Evolutionary conservation across 2,888 invertebrate species (phyloP).

Genomic region (Eupithecia subumbrata): DNA sequence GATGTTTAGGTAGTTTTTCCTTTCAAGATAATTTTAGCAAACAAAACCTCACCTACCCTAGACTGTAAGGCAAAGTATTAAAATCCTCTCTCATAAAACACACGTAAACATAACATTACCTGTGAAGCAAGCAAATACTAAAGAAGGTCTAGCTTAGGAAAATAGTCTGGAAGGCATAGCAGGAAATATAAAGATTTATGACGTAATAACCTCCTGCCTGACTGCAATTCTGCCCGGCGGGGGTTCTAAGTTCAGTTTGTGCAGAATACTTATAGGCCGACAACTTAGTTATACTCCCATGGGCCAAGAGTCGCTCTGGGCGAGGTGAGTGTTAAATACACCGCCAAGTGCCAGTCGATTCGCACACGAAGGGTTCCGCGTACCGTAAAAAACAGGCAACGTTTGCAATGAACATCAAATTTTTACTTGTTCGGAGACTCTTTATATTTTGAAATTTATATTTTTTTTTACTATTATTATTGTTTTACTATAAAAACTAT

Average conservation of each 20-base stretch:
- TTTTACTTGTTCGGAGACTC: too few species aligned
- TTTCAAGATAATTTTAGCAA: background rate
- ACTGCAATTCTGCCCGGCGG: constrained; percentile 18
- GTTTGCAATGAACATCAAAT: too few species aligned
- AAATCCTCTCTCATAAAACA: background rate
- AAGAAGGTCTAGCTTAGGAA: constrained; percentile 24
- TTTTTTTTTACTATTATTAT: too few species aligned
- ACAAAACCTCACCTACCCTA: background rate
- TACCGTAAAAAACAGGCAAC: too few species aligned
- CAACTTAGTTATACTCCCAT: too few species aligned
- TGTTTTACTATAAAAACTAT: too few species aligned
- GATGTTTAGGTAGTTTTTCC: too few species aligned
- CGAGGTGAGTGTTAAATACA: too few species aligned
- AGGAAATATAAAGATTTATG: constrained; percentile 37
- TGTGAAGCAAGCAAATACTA: constrained; percentile 14
- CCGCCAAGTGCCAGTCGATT: too few species aligned
- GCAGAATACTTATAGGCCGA: constrained; percentile 1
- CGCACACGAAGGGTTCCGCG: too few species aligned
- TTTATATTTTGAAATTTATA: too few species aligned
- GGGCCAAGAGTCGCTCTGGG: too few species aligned
- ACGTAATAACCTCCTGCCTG: constrained; percentile 30
- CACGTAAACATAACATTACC: background rate
- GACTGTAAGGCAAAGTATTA: background rate
- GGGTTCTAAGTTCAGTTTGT: constrained; percentile 11
- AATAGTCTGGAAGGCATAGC: constrained; percentile 23